These are phyloP conservation scores for Pristionchus arcanus DNA, from an alignment of 2,888 invertebrate species.

Conservation along the genomic window DNA sequence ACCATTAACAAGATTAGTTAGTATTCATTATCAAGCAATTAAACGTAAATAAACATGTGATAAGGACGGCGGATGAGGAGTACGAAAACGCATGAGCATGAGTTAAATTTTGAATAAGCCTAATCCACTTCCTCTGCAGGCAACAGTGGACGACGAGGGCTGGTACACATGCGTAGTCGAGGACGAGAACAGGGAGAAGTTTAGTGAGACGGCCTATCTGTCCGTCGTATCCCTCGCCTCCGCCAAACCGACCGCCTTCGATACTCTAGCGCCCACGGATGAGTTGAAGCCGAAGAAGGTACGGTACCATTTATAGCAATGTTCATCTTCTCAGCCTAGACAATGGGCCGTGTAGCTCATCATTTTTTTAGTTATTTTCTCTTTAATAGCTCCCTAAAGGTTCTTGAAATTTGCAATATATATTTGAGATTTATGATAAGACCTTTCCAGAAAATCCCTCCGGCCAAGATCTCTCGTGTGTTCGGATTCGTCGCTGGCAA, in stretches of 20 bases:
- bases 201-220: slow-evolving; percentile 62
- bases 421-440: background rate
- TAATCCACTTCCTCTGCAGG: background rate
- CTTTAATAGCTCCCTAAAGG: no score
- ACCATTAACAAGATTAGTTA: no score
- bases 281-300: slow-evolving; percentile 55
- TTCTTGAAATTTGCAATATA: no score
- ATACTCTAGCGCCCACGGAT: background rate
- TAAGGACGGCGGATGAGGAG: no score
- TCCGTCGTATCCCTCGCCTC: slow-evolving; percentile 60
- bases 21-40: no score
- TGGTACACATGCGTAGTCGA: slow-evolving; percentile 71
- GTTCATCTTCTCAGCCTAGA: no score
- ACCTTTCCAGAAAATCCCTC: slow-evolving; percentile 56
- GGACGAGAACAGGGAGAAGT: slow-evolving; percentile 57
- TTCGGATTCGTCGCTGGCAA: slow-evolving; percentile 67
- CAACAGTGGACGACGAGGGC: slow-evolving; percentile 63
- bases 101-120: no score
- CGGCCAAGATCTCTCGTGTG: slow-evolving; percentile 63
- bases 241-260: slow-evolving; percentile 40
- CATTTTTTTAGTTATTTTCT: no score
- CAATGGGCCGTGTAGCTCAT: no score
- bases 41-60: no score
- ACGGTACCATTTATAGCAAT: no score
- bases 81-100: no score